phyloP scores from a whole-genome alignment of 2,113 vertebrate species.

The Chloropsis cyanopogon region DNA sequence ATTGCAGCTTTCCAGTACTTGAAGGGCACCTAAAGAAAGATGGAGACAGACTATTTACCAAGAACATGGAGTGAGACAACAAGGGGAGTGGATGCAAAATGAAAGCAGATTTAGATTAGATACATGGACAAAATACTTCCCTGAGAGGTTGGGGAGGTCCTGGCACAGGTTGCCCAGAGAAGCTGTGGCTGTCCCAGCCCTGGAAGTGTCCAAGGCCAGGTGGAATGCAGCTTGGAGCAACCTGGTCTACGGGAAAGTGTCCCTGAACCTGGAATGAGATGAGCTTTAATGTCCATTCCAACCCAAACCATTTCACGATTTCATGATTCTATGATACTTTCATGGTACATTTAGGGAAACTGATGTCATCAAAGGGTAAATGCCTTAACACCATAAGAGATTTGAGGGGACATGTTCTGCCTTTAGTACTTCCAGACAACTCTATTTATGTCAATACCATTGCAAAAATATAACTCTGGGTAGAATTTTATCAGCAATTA shows the following conservation, averaged over 20 bases:
- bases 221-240: neutral
- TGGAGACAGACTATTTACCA: neutral
- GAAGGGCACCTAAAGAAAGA: neutral
- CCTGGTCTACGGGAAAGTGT: neutral
- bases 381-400: neutral
- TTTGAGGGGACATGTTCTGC: neutral
- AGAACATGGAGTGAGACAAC: neutral
- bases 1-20: neutral
- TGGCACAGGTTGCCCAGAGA: neutral
- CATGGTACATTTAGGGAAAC: neutral
- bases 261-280: neutral
- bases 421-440: neutral
- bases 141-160: neutral
- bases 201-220: neutral
- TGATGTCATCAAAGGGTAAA: neutral
- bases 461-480: neutral
- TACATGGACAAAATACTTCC: neutral
- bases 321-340: neutral
- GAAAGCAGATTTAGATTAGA: neutral
- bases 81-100: neutral
- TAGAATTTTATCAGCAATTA: conserved; percentile 24
- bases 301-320: neutral
- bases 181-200: neutral
- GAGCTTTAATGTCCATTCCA: neutral
- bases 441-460: neutral